Base-by-base conservation (phyloP, 2,113 vertebrate species). In the Ceratotherium simum region DNA sequence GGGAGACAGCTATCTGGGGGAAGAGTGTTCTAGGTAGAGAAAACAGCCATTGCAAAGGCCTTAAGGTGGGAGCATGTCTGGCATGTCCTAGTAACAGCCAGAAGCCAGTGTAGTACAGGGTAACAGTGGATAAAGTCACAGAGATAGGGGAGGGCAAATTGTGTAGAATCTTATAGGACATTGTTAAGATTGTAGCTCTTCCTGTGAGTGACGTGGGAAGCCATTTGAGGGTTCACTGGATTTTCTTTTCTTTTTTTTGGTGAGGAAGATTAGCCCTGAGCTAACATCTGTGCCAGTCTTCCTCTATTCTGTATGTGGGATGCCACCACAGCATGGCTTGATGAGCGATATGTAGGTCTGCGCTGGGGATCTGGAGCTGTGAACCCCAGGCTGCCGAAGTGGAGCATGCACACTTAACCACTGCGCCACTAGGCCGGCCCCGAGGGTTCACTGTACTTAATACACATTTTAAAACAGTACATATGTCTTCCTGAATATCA, bases 401-500 rank as follows among this genome's bases (percentile, higher is more conserved):
- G 10, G 48, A 48, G 48, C 48, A 48, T 10, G 48, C 48, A 48
- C 8, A 48, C 48, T 10, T 48, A 48, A 48, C 48, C 48, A 48
- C 48, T 48, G 11, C 48, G 48, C 48, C 48, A 48, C 48, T 11
- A 48, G 48, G 48, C 48, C 48, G 10, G 48, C 48, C 48, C 48
- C 48, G 11, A 48, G 12, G 23, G 17, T 54, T 95, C 7, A 17
- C 13, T 56, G 31, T 56, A 72, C 36, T 90, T 83, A 83, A 67
- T 81, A 42, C 12, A 88, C 21, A 89, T 93, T 95, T 93, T 96
- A 89, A 73, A 91, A 79, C 3, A 91, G 18, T 27, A 58, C n/a
- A 10, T 73, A 39, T n/a, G 31, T 95, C 54, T 94, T 94, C 46
- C 39, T 70, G 11, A 96, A n/a, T 91, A 83, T 84, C 6, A 83